Percentiles rank a stretch among this genome's conserved stretches.
Evolutionary conservation across 1,140 invertebrate species (phyloP).

Genomic region (Rhynchophorus ferrugineus): DNA sequence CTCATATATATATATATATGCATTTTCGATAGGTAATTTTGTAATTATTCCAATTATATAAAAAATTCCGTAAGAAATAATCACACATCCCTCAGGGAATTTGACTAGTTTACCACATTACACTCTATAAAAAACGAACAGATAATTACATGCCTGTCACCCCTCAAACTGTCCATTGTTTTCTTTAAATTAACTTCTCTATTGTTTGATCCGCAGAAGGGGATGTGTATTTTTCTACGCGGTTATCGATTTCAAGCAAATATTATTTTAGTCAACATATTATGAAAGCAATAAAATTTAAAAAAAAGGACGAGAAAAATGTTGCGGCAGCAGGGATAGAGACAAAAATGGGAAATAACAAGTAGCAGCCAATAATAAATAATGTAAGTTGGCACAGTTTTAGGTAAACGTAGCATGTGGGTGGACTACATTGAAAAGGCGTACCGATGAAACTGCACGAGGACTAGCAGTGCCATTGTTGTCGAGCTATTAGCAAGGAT

Average conservation of each 20-base stretch:
- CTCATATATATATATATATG: no score
- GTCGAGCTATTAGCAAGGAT: conserved; percentile 36
- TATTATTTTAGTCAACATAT: no score
- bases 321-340: neutral
- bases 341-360: conserved; percentile 15
- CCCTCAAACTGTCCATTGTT: neutral
- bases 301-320: no score
- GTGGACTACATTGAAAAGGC: conserved; percentile 36
- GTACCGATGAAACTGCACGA: conserved; percentile 34
- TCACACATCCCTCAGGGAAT: neutral
- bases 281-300: no score
- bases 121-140: neutral
- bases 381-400: conserved; percentile 29
- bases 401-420: conserved; percentile 30
- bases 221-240: neutral
- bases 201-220: neutral
- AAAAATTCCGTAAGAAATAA: neutral
- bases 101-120: neutral
- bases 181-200: neutral
- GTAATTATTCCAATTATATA: neutral
- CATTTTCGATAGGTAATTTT: no score
- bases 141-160: neutral
- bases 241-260: neutral
- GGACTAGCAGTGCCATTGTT: conserved; percentile 35
- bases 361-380: conserved; percentile 26